These are phyloP conservation scores for Linurgus olivaceus DNA, from an alignment of 2,797 vertebrate genomes.

Conservation along the genomic window DNA sequence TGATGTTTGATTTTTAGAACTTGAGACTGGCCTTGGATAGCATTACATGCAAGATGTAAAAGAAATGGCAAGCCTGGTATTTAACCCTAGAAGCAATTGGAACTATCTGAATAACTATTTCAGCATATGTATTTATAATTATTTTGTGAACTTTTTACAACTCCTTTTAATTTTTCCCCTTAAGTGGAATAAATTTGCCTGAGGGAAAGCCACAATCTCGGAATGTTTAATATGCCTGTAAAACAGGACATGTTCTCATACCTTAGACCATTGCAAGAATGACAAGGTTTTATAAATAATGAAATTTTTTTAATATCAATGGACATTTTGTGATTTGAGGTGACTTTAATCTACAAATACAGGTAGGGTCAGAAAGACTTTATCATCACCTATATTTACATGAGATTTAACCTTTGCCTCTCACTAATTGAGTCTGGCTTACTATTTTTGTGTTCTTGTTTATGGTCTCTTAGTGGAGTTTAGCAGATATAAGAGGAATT, in stretches of 20 bases:
- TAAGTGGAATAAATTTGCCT: constrained; percentile 2
- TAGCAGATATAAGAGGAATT: background rate
- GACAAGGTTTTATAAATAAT: background rate
- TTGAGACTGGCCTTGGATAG: background rate
- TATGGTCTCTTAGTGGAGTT: background rate
- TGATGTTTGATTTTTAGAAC: background rate
- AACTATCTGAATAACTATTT: background rate
- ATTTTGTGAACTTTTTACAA: background rate
- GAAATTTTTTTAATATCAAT: background rate
- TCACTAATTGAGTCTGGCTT: background rate
- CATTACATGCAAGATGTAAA: background rate
- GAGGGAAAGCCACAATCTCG: background rate
- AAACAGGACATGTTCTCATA: background rate
- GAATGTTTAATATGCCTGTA: background rate
- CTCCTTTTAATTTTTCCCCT: background rate
- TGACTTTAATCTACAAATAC: background rate
- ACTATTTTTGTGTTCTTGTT: background rate
- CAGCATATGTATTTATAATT: background rate
- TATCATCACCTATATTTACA: background rate
- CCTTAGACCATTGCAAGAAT: background rate
- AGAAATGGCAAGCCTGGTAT: background rate
- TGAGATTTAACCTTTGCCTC: background rate
- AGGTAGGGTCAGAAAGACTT: background rate
- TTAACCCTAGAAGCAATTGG: background rate
- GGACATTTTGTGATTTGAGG: background rate